Evolutionary conservation across 2,888 invertebrate species (phyloP), one percentile per base, ranked within the genome.

Genomic region (Agelastica alni): DNA sequence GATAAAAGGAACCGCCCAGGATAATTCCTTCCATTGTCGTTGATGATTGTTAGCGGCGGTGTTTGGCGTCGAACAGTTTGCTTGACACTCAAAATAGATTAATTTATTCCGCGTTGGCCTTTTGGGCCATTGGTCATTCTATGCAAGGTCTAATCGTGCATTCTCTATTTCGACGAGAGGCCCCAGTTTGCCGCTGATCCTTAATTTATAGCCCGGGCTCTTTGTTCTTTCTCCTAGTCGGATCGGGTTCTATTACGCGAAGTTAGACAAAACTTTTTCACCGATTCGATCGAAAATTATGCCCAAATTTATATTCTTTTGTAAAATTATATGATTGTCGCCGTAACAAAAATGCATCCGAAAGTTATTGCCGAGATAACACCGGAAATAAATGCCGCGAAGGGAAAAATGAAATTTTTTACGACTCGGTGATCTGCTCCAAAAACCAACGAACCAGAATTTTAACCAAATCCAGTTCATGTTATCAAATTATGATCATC

Each of bases 11-110:
- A 34, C 37, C 58, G 55, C 58, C 59, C 56, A 37, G 57, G 52
- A 52, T 59, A 64, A 61, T 65, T 65, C 56, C 32, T 42, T 49
- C 58, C 55, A 65, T 65, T 65, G 65, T 65, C 49, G 16, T 42
- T 58, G 54, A 59, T 56, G 60, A 64, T 62, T 63, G 63, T 65
- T 63, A 53, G 54, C 53, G 60, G 58, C 52, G 57, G 60, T 59
- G 61, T 66, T 63, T 60, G 59, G 62, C 63, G 59, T 63, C 51
- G 61, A 63, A 65, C 62, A 60, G 63, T 60, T 61, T 63, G 62
- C 63, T 63, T 63, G 64, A 65, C 64, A 62, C 60, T 59, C 58
- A 62, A 65, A 65, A 63, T 53, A 59, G 66, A 65, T 65, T 65
- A 64, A 65, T 64, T 66, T 65, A 66, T 65, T 62, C 62, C 53